Percentiles rank a stretch among this genome's conserved stretches.
Conservation (phyloP, 2,113 vertebrate species). For the Lasiurus borealis region DNA sequence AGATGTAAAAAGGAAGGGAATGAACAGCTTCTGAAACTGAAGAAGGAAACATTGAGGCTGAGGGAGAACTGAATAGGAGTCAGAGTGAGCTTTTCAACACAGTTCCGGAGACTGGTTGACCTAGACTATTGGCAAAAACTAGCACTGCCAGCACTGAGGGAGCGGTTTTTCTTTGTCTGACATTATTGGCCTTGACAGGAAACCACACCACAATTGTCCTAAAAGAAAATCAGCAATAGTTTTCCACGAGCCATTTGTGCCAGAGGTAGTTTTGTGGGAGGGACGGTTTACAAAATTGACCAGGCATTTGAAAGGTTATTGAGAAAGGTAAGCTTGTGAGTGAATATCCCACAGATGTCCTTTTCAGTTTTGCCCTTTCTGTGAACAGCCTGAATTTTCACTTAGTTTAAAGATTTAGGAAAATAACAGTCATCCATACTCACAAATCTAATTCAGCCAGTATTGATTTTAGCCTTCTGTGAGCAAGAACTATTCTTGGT, state of each 20-base stretch:
- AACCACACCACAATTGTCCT: background rate
- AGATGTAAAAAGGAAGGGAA: background rate
- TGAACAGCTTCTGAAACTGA: background rate
- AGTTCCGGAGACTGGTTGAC: background rate
- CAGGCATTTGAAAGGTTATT: background rate
- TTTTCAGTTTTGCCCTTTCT: background rate
- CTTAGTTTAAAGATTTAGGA: background rate
- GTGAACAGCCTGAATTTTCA: conserved; percentile 18
- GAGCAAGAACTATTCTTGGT: conserved; percentile 43
- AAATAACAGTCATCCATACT: conserved; percentile 31
- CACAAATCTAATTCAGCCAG: conserved; percentile 30
- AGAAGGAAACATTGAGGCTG: background rate
- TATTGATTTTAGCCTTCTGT: conserved; percentile 37
- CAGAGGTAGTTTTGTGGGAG: background rate
- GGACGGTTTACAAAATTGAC: conserved; percentile 20
- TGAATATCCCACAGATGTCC: background rate
- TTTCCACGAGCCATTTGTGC: background rate
- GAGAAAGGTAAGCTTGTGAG: background rate
- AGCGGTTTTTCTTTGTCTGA: background rate
- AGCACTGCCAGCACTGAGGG: background rate
- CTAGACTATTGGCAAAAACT: background rate
- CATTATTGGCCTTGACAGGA: background rate
- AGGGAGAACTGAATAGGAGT: background rate
- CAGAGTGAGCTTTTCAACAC: background rate
- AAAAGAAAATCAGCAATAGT: background rate